Conservation (phyloP, 1,140 invertebrate species). For the Drosophila littoralis region DNA sequence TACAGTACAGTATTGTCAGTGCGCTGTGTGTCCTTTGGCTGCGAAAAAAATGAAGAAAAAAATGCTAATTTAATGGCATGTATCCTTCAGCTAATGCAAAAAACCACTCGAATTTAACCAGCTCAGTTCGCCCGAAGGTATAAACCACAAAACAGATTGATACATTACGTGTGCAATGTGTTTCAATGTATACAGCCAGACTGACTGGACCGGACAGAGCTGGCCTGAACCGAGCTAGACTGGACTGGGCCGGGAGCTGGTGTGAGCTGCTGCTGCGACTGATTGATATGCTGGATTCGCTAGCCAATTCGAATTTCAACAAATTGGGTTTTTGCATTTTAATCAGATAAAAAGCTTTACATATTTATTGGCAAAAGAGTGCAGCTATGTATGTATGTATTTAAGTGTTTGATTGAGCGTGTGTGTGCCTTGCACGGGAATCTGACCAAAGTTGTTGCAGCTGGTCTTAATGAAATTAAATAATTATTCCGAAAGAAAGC, state of each 20-base stretch:
- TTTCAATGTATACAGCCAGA: constrained; percentile 50
- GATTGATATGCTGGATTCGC: constrained; percentile 72
- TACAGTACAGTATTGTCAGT: neutral
- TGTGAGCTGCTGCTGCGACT: constrained; percentile 34
- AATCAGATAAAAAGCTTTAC: constrained; percentile 75
- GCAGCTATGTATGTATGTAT: neutral
- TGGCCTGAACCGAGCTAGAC: neutral
- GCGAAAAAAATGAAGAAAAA: neutral
- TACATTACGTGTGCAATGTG: constrained; percentile 70
- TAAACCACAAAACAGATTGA: constrained; percentile 75
- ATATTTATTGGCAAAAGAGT: constrained; percentile 24
- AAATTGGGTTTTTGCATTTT: constrained; percentile 77
- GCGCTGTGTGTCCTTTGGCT: neutral
- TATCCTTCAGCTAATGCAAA: constrained; percentile 26
- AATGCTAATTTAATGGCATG: constrained; percentile 41
- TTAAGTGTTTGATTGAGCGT: neutral
- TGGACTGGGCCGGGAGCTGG: constrained; percentile 15
- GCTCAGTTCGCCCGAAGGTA: constrained; percentile 6
- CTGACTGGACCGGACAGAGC: neutral
- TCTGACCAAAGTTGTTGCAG: constrained; percentile 52
- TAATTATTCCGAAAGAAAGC: no score
- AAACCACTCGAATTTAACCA: constrained; percentile 9
- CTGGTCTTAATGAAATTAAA: constrained; percentile 49
- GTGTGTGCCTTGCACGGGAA: constrained; percentile 10
- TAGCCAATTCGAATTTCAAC: constrained; percentile 68